These are phyloP conservation scores for Loriculus beryllinus DNA, from an alignment of 2,797 vertebrate genomes.

Conservation along the genomic window DNA sequence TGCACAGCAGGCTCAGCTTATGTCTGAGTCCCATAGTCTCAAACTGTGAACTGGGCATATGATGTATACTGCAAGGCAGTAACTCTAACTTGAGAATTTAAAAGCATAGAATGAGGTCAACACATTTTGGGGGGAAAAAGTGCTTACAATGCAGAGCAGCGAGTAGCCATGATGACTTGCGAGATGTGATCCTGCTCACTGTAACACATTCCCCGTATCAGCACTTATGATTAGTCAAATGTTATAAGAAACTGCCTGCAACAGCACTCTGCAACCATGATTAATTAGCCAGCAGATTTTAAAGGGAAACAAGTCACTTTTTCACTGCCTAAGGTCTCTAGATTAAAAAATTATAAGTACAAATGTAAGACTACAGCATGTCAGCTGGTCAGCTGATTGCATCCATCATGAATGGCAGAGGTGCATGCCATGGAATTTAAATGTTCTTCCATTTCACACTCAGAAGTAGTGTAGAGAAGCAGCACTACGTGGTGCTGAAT, in stretches of 20 bases:
- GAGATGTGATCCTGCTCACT: conserved; percentile 35
- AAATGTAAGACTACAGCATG: neutral
- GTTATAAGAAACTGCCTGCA: conserved; percentile 47
- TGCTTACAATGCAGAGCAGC: neutral
- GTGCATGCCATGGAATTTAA: neutral
- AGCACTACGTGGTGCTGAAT: neutral
- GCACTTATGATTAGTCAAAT: conserved; percentile 54
- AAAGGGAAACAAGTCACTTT: neutral
- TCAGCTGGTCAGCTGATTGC: neutral
- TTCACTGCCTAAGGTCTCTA: neutral
- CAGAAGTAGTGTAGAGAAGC: neutral
- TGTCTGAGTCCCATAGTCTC: neutral
- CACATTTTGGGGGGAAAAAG: neutral
- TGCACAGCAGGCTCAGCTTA: neutral
- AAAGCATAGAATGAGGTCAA: neutral
- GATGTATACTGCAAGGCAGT: neutral
- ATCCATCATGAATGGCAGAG: neutral
- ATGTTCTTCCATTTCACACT: neutral
- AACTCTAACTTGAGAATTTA: neutral
- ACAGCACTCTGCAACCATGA: conserved; percentile 37
- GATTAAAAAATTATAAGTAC: neutral
- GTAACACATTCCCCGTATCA: conserved; percentile 10
- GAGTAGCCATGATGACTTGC: neutral
- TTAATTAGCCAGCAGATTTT: conserved; percentile 38
- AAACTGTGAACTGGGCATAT: neutral